phyloP scores from a whole-genome alignment of 2,113 vertebrate genomes.

The Poicephalus meyeri region DNA sequence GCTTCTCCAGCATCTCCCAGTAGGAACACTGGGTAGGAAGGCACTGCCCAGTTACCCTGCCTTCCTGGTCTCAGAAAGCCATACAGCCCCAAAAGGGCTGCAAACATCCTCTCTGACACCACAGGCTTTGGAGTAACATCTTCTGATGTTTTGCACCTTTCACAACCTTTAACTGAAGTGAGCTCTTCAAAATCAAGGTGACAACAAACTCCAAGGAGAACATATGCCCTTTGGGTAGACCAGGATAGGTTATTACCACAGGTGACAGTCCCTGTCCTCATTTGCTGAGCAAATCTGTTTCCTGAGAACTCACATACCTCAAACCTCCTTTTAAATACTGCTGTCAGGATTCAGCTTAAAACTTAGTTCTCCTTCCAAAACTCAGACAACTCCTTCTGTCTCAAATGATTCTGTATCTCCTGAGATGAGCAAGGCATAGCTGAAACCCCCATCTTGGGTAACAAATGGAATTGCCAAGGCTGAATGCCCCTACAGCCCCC shows the following conservation, averaged over 20 bases:
- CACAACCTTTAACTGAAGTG: not conserved
- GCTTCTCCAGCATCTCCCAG: not conserved
- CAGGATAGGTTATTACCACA: not conserved
- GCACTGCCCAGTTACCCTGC: not conserved
- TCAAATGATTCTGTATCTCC: not conserved
- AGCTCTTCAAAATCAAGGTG: not conserved
- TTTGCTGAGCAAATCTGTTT: not conserved
- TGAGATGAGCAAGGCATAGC: not conserved
- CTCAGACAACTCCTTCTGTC: not conserved
- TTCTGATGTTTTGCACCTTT: not conserved
- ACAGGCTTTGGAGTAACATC: not conserved
- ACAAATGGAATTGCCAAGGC: not conserved
- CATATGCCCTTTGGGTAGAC: too few relatives aligned
- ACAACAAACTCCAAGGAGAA: not conserved
- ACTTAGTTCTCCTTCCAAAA: not conserved
- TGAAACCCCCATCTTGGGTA: not conserved
- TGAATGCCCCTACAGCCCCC: not conserved
- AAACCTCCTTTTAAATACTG: not conserved
- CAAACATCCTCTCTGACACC: not conserved
- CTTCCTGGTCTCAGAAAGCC: not conserved
- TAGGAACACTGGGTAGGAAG: not conserved
- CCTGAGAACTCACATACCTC: not conserved
- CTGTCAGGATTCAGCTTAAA: not conserved
- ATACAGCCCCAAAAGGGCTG: accelerated
- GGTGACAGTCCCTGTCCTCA: not conserved